Conservation (phyloP, 2,797 vertebrate genomes). For the Parauchenoglanis ngamensis region DNA sequence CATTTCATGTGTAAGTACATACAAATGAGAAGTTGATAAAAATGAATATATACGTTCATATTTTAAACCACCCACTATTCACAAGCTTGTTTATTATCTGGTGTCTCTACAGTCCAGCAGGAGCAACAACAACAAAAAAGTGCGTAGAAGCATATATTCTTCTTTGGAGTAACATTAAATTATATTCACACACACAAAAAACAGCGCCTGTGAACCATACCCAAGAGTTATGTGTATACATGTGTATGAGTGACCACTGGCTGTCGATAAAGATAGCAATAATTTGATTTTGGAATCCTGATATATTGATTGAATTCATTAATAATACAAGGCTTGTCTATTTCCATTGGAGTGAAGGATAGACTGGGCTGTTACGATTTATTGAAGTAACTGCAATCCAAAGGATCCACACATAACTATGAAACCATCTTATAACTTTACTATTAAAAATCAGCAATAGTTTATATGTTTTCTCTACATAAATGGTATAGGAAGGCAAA, state of each 20-base stretch:
- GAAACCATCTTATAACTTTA: not conserved
- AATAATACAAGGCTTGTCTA: conserved; percentile 6
- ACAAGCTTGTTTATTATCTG: not conserved
- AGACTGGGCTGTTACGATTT: not conserved
- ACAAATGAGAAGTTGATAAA: not conserved
- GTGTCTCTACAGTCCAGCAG: not conserved
- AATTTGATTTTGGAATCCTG: conserved; percentile 25
- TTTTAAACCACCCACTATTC: not conserved
- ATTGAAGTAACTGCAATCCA: not conserved
- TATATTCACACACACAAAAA: not conserved
- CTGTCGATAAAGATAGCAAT: conserved; percentile 9
- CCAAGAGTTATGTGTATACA: not conserved
- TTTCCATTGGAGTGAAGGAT: not conserved
- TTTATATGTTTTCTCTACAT: not conserved
- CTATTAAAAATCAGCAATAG: not conserved
- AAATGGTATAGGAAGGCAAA: not conserved
- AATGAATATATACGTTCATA: not conserved
- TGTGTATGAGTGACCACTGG: conserved; percentile 3
- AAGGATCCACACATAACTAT: not conserved
- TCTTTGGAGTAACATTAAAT: not conserved
- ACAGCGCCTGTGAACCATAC: not conserved
- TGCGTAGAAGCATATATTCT: not conserved
- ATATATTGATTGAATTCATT: conserved; percentile 24
- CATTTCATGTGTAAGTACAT: not conserved
- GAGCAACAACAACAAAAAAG: not conserved